Evolutionary conservation across 2,888 invertebrate species (phyloP), one percentile per base, ranked within the genome.

Genomic region (Thymelicus sylvestris): DNA sequence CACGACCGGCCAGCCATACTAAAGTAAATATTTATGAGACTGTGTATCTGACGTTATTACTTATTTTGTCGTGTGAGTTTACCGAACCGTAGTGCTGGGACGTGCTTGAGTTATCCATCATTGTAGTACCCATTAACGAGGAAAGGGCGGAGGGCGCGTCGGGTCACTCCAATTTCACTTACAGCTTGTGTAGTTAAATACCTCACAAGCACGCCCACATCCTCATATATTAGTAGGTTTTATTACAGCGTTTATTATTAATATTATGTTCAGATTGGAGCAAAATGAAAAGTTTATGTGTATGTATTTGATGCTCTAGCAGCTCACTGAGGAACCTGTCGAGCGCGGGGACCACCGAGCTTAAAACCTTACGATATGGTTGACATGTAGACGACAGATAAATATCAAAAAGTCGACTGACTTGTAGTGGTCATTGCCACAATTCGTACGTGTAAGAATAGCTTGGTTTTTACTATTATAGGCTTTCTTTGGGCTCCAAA

Each of bases 31-130:
- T 50, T 62, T 67, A 52, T 31, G 38, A 24, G 48, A 15, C 5
- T 67, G n/a, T 47, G 66, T 65, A 19, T 38, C 55, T 24, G 10
- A 55, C 7, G 15, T 44, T 19, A 52, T 52, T 61, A 67, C 52
- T 41, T 38, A 41, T 24, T 61, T 67, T 41, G 19, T 39, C 50
- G 52, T 50, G 61, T 66, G 67, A 52, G 52, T 67, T 52, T 67
- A 63, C 44, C 50, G 47, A 68, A 38, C 62, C 68, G 62, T 63
- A 68, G 76, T 73, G 76, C 79, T 78, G 80, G 79, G 81, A 83
- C 83, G 81, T 82, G 83, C 80, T 83, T 79, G 76, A 78, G 83
- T 82, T 79, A 91, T 91, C 90, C 88, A 90, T 91, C 91, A 92
- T 88, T 85, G 83, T 79, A 83, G 81, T 79, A 81, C 84, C 87